Evolutionary conservation across 2,888 invertebrate genomes (phyloP).

Genomic region (Gryllus longicercus): DNA sequence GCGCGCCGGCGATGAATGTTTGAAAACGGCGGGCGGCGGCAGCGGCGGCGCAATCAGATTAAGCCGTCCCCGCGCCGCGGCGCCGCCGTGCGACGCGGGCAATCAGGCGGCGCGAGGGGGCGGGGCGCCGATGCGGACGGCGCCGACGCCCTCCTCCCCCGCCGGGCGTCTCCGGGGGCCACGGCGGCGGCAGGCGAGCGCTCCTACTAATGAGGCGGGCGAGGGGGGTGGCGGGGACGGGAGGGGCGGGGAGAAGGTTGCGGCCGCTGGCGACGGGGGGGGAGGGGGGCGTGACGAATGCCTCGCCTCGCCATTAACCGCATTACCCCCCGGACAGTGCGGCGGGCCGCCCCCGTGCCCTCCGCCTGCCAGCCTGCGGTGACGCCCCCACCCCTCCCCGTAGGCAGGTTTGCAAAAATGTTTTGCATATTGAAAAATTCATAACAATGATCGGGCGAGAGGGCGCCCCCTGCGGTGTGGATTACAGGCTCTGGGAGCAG

Average conservation of each 20-base stretch:
- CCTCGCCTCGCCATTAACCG: neutral
- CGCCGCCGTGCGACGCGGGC: neutral
- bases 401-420: neutral
- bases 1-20: neutral
- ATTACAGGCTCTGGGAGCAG: neutral
- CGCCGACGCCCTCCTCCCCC: neutral
- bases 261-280: neutral
- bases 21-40: neutral
- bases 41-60: neutral
- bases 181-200: neutral
- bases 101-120: neutral
- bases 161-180: neutral
- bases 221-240: too few relatives aligned
- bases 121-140: neutral
- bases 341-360: neutral
- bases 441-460: neutral
- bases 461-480: neutral
- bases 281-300: neutral
- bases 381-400: neutral
- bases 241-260: neutral
- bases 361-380: neutral
- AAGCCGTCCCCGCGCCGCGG: neutral
- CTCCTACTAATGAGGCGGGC: neutral
- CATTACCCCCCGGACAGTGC: neutral
- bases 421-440: conserved; percentile 1